phyloP scores from a whole-genome alignment of 2,797 vertebrate species.

The Sebastes ruberrimus region DNA sequence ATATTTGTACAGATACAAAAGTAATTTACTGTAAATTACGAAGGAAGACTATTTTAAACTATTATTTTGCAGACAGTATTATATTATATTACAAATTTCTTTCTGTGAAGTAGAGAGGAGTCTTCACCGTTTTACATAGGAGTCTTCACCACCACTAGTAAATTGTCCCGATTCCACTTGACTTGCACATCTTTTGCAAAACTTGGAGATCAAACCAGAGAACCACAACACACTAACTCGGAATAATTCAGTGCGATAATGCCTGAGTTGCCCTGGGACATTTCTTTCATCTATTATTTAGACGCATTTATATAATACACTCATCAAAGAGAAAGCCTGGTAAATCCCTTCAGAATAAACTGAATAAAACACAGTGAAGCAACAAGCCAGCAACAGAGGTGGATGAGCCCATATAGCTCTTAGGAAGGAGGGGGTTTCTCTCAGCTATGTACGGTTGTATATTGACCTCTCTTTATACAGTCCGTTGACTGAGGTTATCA shows the following conservation, averaged over 20 bases:
- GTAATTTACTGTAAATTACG: no score
- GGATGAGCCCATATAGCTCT: background rate
- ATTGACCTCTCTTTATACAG: slow-evolving; percentile 72
- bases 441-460: slow-evolving; percentile 52
- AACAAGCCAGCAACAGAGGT: background rate
- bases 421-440: slow-evolving; percentile 20
- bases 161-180: background rate
- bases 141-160: background rate
- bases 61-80: no score
- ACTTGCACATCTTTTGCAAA: background rate
- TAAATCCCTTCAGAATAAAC: background rate
- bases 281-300: background rate
- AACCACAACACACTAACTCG: background rate
- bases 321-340: background rate
- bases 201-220: background rate
- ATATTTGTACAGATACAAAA: no score
- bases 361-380: background rate
- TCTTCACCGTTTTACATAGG: no score
- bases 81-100: no score
- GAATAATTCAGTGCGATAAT: background rate
- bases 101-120: no score
- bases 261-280: background rate
- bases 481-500: slow-evolving; percentile 71
- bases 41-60: no score
- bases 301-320: background rate